phyloP scores from a whole-genome alignment of 1,140 invertebrate genomes.

The Pogonomyrmex barbatus region DNA sequence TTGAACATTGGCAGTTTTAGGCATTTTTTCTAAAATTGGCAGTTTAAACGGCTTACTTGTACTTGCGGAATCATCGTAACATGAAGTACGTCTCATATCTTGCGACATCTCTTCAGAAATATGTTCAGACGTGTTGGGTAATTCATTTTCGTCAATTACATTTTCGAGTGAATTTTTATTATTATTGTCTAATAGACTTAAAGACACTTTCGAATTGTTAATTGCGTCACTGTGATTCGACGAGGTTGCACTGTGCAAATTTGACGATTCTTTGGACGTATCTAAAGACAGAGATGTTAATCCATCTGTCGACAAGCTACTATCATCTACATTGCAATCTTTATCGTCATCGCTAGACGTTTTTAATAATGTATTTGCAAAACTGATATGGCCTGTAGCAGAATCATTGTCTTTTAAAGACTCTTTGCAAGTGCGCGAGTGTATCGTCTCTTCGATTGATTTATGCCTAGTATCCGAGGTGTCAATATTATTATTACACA shows the following conservation, averaged over 20 bases:
- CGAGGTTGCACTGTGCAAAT: constrained; percentile 24
- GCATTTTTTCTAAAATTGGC: constrained; percentile 82
- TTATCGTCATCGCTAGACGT: constrained; percentile 26
- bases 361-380: constrained; percentile 38
- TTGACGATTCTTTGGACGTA: constrained; percentile 25
- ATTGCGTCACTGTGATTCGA: constrained; percentile 35
- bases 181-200: constrained; percentile 63
- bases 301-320: neutral
- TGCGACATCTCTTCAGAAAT: constrained; percentile 51
- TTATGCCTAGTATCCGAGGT: neutral
- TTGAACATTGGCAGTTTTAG: constrained; percentile 79
- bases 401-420: neutral
- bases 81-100: constrained; percentile 38
- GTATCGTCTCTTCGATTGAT: neutral
- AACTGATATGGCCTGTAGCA: neutral
- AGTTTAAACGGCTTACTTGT: constrained; percentile 80
- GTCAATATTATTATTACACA: constrained; percentile 53
- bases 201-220: constrained; percentile 31
- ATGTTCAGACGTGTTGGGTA: constrained; percentile 15
- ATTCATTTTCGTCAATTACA: constrained; percentile 37
- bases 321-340: neutral
- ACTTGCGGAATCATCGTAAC: constrained; percentile 67
- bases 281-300: constrained; percentile 10
- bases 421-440: neutral
- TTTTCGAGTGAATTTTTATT: constrained; percentile 61